Percentiles rank a stretch among this genome's conserved stretches.
These are phyloP conservation scores for Fukomys damarensis DNA, from an alignment of 2,113 vertebrate species.

Conservation along the genomic window DNA sequence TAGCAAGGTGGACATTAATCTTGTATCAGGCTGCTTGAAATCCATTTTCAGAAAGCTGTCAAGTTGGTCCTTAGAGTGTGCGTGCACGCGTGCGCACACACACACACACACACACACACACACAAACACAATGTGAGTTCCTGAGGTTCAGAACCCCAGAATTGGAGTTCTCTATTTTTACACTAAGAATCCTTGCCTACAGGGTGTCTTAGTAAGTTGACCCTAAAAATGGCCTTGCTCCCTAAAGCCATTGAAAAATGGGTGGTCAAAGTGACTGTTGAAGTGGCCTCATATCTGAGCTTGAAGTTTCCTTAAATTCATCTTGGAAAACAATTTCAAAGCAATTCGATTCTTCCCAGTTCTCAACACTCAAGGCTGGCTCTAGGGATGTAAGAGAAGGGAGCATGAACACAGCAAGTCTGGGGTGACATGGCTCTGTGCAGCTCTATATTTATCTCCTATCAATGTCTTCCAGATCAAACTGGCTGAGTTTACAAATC, in stretches of 20 bases:
- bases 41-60: background rate
- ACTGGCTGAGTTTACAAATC: conserved; percentile 81
- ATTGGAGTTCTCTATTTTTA: background rate
- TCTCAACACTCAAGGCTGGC: background rate
- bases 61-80: background rate
- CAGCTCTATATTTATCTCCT: conserved; percentile 74
- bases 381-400: conserved; percentile 41
- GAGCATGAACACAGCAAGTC: background rate
- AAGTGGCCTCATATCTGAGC: background rate
- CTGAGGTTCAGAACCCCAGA: background rate
- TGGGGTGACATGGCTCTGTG: background rate
- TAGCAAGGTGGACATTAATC: background rate
- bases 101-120: background rate
- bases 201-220: background rate
- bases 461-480: conserved; percentile 77
- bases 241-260: too few relatives aligned
- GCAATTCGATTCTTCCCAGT: background rate
- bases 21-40: background rate
- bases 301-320: conserved; percentile 12
- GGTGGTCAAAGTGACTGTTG: too few relatives aligned
- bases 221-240: background rate
- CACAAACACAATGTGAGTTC: background rate
- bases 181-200: background rate
- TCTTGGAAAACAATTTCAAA: background rate
- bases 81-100: background rate